Evolutionary conservation across 2,113 vertebrate species (phyloP).

Genomic region (Sylvicapra grimmia): DNA sequence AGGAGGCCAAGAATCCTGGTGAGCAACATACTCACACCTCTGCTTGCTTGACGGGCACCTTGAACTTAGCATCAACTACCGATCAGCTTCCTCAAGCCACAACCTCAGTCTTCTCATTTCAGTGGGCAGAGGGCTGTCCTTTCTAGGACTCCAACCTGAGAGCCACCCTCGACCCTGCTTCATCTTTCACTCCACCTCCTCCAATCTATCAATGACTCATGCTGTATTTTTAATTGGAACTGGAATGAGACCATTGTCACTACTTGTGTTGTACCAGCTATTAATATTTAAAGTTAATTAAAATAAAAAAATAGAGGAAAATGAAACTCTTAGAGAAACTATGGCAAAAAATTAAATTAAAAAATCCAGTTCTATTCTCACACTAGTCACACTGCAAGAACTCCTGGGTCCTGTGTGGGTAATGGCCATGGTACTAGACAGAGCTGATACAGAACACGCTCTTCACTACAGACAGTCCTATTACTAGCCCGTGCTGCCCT

Average conservation of each 20-base stretch:
- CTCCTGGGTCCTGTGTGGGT: rapidly evolving
- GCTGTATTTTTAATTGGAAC: background rate
- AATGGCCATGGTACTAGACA: background rate
- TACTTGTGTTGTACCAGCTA: background rate
- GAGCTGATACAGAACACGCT: background rate
- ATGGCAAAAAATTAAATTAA: background rate
- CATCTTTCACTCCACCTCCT: background rate
- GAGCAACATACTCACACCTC: background rate
- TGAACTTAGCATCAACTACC: background rate
- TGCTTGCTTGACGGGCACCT: background rate
- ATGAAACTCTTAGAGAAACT: background rate
- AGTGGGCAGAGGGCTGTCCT: background rate
- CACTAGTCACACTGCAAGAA: background rate
- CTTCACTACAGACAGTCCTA: background rate
- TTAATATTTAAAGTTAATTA: background rate
- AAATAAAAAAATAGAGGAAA: background rate
- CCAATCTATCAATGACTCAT: background rate
- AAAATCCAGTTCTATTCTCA: background rate
- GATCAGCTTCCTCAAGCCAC: background rate
- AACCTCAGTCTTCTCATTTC: background rate
- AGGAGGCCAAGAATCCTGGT: background rate
- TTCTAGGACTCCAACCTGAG: background rate
- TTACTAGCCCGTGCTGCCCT: background rate
- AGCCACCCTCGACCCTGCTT: background rate
- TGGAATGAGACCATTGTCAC: background rate